Evolutionary conservation across 37 sponge, comb jelly and placozoan genomes (phyloP).

Genomic region (Sycon ciliatum): DNA sequence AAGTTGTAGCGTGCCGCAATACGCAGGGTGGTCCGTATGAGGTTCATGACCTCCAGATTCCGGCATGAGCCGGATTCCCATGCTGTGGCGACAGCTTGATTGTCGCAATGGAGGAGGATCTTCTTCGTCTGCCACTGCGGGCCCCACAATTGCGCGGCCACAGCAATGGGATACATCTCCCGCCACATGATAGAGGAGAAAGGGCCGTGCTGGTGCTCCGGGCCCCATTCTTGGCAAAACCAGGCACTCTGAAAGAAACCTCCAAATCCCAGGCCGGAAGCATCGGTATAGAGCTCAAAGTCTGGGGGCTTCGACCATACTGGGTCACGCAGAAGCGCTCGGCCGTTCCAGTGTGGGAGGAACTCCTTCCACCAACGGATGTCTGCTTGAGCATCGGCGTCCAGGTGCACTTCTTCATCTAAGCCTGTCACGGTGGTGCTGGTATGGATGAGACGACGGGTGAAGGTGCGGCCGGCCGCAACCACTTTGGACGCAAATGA

Average conservation of each 20-base stretch:
- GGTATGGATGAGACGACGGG: slow-evolving; percentile 10
- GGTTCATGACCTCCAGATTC: no score
- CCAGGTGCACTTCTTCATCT: slow-evolving; percentile 22
- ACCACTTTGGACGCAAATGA: slow-evolving; percentile 20
- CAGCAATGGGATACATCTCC: slow-evolving; percentile 22
- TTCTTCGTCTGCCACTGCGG: neutral
- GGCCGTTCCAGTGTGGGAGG: slow-evolving; percentile 5
- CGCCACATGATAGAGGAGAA: slow-evolving; percentile 1
- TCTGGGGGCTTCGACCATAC: neutral
- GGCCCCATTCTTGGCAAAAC: neutral
- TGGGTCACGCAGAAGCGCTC: neutral
- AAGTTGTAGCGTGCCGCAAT: no score
- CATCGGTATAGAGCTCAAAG: slow-evolving; percentile 14
- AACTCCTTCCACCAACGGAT: slow-evolving; percentile 9
- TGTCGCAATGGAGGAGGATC: slow-evolving; percentile 19
- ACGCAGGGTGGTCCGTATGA: no score
- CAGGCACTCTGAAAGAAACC: neutral
- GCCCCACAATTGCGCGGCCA: slow-evolving; percentile 25
- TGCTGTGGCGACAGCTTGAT: slow-evolving; percentile 13
- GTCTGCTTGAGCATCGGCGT: slow-evolving; percentile 1
- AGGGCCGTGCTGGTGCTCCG: neutral
- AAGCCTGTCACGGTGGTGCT: slow-evolving; percentile 3
- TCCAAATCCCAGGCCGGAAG: slow-evolving; percentile 14
- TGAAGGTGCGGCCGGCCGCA: slow-evolving; percentile 12
- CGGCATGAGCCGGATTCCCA: neutral